Percentiles rank a stretch among this genome's conserved stretches.
These are phyloP conservation scores for Leptinotarsa tumamoca DNA, from an alignment of 2,888 invertebrate genomes.

Conservation along the genomic window DNA sequence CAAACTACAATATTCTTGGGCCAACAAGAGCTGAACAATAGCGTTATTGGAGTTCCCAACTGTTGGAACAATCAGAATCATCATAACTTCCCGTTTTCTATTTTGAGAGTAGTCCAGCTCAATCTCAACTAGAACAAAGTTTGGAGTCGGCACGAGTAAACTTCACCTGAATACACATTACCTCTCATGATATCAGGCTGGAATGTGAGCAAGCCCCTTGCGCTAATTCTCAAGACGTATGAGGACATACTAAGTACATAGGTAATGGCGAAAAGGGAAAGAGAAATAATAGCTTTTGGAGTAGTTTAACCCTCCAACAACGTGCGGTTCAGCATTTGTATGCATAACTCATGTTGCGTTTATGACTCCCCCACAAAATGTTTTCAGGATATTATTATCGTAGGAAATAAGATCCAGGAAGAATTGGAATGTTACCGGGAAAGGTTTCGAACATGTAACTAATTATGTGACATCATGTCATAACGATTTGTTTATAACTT, in stretches of 20 bases:
- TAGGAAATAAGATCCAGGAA: no score
- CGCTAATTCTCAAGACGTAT: background rate
- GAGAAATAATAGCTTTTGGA: background rate
- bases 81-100: background rate
- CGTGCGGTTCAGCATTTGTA: background rate
- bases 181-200: conserved; percentile 2
- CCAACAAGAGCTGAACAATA: no score
- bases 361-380: no score
- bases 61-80: background rate
- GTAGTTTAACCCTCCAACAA: background rate
- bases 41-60: background rate
- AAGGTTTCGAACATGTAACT: no score
- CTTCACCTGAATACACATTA: background rate
- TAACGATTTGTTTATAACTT: no score
- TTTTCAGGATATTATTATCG: no score
- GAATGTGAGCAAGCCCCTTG: background rate
- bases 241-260: conserved; percentile 4
- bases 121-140: background rate
- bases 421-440: no score
- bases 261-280: background rate
- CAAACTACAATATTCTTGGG: no score
- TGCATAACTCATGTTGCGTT: background rate
- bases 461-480: no score
- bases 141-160: background rate
- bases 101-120: background rate